Conservation (phyloP, 2,113 vertebrate genomes). For the Muscicapa adusta region DNA sequence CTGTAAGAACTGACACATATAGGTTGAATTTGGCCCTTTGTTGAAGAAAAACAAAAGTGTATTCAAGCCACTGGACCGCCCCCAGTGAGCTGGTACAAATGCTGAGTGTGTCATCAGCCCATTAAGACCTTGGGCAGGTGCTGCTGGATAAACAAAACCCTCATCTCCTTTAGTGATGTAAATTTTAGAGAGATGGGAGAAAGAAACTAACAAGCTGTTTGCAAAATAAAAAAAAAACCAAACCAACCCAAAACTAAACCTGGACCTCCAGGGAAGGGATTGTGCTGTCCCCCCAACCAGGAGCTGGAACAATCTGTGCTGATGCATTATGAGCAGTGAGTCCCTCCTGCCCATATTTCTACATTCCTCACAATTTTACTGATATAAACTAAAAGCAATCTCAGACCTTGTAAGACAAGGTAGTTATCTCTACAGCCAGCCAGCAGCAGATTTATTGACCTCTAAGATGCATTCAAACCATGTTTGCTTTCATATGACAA, state of each 20-base stretch:
- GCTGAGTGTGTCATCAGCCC: background rate
- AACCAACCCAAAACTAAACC: background rate
- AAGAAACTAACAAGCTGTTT: background rate
- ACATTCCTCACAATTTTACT: background rate
- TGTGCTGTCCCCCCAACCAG: background rate
- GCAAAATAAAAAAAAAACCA: background rate
- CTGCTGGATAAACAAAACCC: background rate
- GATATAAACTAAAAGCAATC: background rate
- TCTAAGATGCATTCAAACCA: background rate
- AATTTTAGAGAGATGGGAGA: background rate
- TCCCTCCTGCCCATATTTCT: background rate
- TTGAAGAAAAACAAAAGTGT: background rate
- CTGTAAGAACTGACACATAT: background rate
- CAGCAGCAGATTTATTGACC: constrained; percentile 41
- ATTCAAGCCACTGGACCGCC: background rate
- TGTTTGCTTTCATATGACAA: constrained; percentile 32
- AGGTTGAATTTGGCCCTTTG: background rate
- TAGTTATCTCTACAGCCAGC: background rate
- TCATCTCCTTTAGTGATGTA: background rate
- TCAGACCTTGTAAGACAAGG: constrained; percentile 5
- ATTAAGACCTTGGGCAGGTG: background rate
- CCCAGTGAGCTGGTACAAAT: background rate
- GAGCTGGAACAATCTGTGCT: background rate
- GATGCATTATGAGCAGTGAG: background rate
- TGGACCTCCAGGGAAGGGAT: background rate